A percentile compares a stretch with the other conserved stretches of the same genome.
These are phyloP conservation scores for Acomys russatus DNA, from an alignment of 2,797 vertebrate genomes.

Conservation along the genomic window DNA sequence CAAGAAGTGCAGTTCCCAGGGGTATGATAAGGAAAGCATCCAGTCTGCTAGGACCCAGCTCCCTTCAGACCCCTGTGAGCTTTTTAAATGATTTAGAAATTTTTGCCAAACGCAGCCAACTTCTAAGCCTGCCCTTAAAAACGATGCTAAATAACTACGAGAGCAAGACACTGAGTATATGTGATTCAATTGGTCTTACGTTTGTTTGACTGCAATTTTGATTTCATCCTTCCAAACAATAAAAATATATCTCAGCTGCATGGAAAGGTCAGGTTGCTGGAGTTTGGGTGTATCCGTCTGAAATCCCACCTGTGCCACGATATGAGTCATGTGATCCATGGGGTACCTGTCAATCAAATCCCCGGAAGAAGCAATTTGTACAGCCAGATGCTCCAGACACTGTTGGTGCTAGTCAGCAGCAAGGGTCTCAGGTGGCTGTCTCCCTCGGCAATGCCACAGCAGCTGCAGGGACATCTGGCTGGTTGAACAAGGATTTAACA, in stretches of 20 bases:
- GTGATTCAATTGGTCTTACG: slow-evolving; percentile 37
- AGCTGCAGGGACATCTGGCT: slow-evolving; percentile 85
- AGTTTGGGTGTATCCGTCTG: not conserved
- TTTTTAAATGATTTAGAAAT: not conserved
- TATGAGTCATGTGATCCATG: not conserved
- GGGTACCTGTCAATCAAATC: slow-evolving; percentile 59
- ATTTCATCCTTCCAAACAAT: slow-evolving; percentile 45
- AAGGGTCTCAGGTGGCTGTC: slow-evolving; percentile 81
- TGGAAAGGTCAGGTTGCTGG: slow-evolving; percentile 41
- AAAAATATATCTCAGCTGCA: not conserved
- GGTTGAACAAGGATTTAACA: slow-evolving; percentile 82
- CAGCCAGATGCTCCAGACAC: slow-evolving; percentile 68
- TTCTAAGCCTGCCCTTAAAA: slow-evolving; percentile 12
- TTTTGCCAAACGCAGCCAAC: slow-evolving; percentile 62
- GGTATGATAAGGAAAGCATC: not conserved
- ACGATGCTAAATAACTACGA: not conserved
- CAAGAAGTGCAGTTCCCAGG: slow-evolving; percentile 1
- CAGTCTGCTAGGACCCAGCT: not conserved
- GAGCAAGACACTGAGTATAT: slow-evolving; percentile 6
- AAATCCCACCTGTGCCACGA: not conserved
- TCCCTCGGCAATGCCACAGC: slow-evolving; percentile 65
- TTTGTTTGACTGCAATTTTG: not conserved
- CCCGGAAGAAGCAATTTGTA: slow-evolving; percentile 43
- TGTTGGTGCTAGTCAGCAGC: slow-evolving; percentile 17
- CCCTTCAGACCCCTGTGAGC: not conserved